Evolutionary conservation across 2,888 invertebrate species (phyloP).

Genomic region (Mystacides longicornis): DNA sequence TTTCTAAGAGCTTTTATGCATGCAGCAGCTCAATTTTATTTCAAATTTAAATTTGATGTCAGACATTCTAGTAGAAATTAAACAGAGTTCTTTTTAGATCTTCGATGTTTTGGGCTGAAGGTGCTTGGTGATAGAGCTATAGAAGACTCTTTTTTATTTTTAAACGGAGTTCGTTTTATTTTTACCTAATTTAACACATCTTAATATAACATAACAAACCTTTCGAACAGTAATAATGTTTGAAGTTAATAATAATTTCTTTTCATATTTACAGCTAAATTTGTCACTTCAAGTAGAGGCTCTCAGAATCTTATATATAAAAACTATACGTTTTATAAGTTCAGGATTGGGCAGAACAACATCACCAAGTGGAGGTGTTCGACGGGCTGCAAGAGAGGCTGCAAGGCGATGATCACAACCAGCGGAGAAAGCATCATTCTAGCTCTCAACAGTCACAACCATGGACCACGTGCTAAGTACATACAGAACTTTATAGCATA

Average conservation of each 20-base stretch:
- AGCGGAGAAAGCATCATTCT: slow-evolving; percentile 28
- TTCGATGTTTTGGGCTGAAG: too few species aligned
- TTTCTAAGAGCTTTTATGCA: too few species aligned
- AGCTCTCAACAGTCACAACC: slow-evolving; percentile 23
- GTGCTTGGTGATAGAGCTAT: too few species aligned
- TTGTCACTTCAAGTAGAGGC: slow-evolving; percentile 1
- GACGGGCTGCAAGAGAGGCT: slow-evolving; percentile 27
- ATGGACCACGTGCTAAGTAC: too few species aligned
- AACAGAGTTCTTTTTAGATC: too few species aligned
- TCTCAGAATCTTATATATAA: background rate
- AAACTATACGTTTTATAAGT: slow-evolving; percentile 3
- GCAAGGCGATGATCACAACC: slow-evolving; percentile 31
- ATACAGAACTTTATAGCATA: too few species aligned
- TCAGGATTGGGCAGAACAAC: background rate
- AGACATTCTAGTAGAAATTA: too few species aligned
- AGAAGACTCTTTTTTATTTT: too few species aligned
- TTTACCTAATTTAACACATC: background rate
- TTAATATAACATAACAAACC: background rate
- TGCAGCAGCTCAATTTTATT: too few species aligned
- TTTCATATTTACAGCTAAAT: background rate
- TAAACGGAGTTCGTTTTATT: background rate
- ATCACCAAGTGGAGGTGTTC: slow-evolving; percentile 16
- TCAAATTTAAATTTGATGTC: too few species aligned
- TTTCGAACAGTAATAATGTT: background rate
- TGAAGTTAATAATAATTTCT: background rate